phyloP scores from a whole-genome alignment of 2,888 invertebrate genomes.

The Melipona bicolor region DNA sequence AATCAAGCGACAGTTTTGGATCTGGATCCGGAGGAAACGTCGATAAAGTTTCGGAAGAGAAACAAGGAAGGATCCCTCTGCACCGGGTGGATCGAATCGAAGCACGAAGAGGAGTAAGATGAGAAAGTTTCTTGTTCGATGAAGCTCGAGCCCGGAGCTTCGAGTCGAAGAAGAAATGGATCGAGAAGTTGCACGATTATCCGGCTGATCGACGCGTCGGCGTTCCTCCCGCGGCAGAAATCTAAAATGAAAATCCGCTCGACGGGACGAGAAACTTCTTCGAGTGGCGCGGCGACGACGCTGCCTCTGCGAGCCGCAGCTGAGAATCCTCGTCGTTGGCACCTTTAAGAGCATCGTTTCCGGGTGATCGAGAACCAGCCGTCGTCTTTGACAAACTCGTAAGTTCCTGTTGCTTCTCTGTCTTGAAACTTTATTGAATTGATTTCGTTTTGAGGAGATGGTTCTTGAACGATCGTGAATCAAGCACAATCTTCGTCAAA shows the following conservation, averaged over 20 bases:
- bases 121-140: slow-evolving; percentile 14
- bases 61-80: not conserved
- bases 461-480: too few relatives aligned
- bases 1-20: not conserved
- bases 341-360: slow-evolving; percentile 19
- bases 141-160: slow-evolving; percentile 20
- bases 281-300: slow-evolving; percentile 34
- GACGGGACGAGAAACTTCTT: slow-evolving; percentile 78
- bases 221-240: slow-evolving; percentile 14
- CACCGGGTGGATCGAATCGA: slow-evolving; percentile 21
- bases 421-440: not conserved
- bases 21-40: not conserved
- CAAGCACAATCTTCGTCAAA: too few relatives aligned
- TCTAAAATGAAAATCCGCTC: slow-evolving; percentile 84
- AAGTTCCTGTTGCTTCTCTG: slow-evolving; percentile 18
- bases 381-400: slow-evolving; percentile 29
- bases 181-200: slow-evolving; percentile 9
- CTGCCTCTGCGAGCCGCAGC: slow-evolving; percentile 17
- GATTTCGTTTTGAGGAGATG: too few relatives aligned
- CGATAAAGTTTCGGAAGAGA: not conserved
- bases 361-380: slow-evolving; percentile 25
- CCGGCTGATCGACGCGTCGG: not conserved
- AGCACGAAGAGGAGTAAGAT: not conserved
- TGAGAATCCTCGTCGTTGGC: slow-evolving; percentile 20
- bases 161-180: not conserved